Conservation (phyloP, 2,797 vertebrate species). For the Poecilia picta region DNA sequence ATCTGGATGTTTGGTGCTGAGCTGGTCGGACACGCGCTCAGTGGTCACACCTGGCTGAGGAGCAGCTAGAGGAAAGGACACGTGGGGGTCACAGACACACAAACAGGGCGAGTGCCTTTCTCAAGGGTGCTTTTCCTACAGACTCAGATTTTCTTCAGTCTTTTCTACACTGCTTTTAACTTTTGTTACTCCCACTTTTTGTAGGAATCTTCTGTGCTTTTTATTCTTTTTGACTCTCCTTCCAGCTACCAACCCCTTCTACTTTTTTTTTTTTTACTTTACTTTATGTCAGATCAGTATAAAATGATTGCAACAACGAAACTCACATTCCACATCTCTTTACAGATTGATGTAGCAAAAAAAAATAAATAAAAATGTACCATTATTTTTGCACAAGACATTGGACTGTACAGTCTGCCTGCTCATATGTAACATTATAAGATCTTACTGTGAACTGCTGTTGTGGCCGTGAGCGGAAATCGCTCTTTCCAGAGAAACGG, state of each 20-base stretch:
- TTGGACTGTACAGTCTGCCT: slow-evolving; percentile 68
- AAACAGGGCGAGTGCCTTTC: slow-evolving; percentile 67
- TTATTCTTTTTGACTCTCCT: slow-evolving; percentile 57
- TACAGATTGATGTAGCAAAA: slow-evolving; percentile 82
- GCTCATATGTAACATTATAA: slow-evolving; percentile 65
- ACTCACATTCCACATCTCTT: slow-evolving; percentile 73
- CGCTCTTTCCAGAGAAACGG: slow-evolving; percentile 43
- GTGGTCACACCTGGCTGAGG: slow-evolving; percentile 57
- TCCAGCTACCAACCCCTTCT: slow-evolving; percentile 66
- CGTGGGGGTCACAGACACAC: slow-evolving; percentile 49
- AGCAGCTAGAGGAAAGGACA: slow-evolving; percentile 49
- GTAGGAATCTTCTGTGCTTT: slow-evolving; percentile 58
- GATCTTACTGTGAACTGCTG: slow-evolving; percentile 66
- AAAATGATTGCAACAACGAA: slow-evolving; percentile 66
- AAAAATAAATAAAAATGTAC: slow-evolving; percentile 55
- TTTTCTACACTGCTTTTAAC: slow-evolving; percentile 81
- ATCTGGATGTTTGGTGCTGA: slow-evolving; percentile 51
- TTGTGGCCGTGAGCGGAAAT: slow-evolving; percentile 28
- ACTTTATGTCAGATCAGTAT: slow-evolving; percentile 56
- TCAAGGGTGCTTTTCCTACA: slow-evolving; percentile 78
- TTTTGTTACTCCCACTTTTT: slow-evolving; percentile 82
- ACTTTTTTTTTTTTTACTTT: slow-evolving; percentile 20
- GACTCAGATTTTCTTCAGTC: slow-evolving; percentile 55
- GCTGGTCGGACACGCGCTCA: slow-evolving; percentile 67
- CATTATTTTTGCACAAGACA: slow-evolving; percentile 73